A percentile compares a stretch with the other conserved stretches of the same genome.
These are phyloP conservation scores for Euleptes europaea DNA, from an alignment of 2,113 vertebrate genomes.

Conservation along the genomic window DNA sequence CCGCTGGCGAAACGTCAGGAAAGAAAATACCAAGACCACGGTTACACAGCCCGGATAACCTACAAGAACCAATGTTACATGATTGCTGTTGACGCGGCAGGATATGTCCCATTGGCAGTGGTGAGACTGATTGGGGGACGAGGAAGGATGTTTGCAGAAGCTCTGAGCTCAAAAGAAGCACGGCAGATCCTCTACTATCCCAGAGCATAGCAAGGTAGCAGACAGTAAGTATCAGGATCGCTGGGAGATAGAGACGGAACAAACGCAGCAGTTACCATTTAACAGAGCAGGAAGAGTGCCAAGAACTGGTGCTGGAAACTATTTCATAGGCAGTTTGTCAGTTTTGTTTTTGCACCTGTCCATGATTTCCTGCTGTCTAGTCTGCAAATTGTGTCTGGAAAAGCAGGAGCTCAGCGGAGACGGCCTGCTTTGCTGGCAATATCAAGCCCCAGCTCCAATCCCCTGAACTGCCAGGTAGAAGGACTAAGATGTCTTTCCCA, in stretches of 20 bases:
- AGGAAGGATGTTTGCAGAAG: neutral
- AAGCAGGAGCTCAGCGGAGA: neutral
- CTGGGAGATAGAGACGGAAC: neutral
- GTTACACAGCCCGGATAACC: too few species aligned
- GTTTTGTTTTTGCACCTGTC: neutral
- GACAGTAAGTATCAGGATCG: neutral
- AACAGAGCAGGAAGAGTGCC: neutral
- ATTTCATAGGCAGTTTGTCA: neutral
- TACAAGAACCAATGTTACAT: too few species aligned
- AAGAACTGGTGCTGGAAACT: neutral
- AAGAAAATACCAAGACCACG: too few species aligned
- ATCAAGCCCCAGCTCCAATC: neutral
- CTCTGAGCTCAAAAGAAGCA: neutral
- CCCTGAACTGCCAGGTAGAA: neutral
- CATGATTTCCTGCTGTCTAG: constrained; percentile 3
- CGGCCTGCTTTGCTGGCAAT: neutral
- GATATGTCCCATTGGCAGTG: neutral
- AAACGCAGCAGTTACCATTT: neutral
- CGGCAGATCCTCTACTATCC: neutral
- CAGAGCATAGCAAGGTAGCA: neutral
- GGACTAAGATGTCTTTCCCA: neutral
- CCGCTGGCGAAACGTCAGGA: too few species aligned
- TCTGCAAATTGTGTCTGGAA: neutral
- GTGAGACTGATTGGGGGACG: neutral
- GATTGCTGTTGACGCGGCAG: neutral